Evolutionary conservation across 2,113 vertebrate species (phyloP).

Genomic region (Scytalopus superciliaris): DNA sequence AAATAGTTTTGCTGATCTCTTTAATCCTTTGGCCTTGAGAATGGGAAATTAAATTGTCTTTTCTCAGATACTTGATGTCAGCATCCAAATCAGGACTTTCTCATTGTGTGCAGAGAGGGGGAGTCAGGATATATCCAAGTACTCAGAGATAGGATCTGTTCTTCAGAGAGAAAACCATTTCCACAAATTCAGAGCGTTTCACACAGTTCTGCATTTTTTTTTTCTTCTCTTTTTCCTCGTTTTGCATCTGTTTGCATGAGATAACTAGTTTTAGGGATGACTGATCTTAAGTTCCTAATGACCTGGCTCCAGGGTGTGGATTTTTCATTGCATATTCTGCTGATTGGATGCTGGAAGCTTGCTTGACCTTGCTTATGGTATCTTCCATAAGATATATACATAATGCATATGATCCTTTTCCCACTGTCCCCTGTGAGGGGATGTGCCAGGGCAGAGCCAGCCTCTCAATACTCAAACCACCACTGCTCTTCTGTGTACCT

Average conservation of each 20-base stretch:
- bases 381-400: not conserved
- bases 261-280: not conserved
- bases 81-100: not conserved
- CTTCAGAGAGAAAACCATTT: not conserved
- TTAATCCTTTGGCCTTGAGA: conserved; percentile 15
- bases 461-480: not conserved
- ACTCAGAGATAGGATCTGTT: not conserved
- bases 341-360: not conserved
- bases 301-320: not conserved
- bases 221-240: not conserved
- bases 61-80: not conserved
- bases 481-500: not conserved
- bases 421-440: not conserved
- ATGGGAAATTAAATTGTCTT: conserved; percentile 22
- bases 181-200: not conserved
- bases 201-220: not conserved
- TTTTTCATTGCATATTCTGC: not conserved
- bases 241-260: not conserved
- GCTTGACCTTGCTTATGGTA: not conserved
- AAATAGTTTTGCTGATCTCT: not conserved
- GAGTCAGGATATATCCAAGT: not conserved
- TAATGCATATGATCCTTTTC: not conserved
- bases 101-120: not conserved
- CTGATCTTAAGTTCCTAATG: not conserved
- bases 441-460: not conserved